Base-by-base conservation (phyloP, 2,113 vertebrate genomes). In the Lanius ludovicianus region DNA sequence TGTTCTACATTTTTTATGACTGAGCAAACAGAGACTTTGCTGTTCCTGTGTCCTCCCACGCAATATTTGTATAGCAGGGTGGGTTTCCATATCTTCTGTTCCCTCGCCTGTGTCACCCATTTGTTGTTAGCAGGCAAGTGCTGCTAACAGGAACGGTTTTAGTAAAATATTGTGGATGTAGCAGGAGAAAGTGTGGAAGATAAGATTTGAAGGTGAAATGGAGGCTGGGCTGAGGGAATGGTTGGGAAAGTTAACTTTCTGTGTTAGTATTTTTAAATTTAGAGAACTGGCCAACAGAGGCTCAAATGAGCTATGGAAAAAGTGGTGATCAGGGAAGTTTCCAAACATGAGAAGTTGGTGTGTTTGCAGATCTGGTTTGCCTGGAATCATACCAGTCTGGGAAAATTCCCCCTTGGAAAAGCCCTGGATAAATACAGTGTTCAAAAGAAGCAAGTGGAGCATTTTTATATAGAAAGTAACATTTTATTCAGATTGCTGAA, bases 1-100 rank as follows among this genome's bases (percentile, higher is more conserved):
- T 1, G 30, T 15, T 1, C 7, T 57, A 1, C 59, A 25, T 10
- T 28, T 76, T 93, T 88, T 56, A 64, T 56, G 63, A 47, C 78
- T 82, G 70, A 74, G 82, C 63, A 91, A 94, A 89, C 85, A 89
- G 35, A 93, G 75, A 68, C 44, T 27, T 86, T 52, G 24, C 57
- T 88, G 44, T 93, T 96, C 53, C 63, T 71, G 31, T 52, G 12
- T 79, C 73, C 70, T 85, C 87, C 74, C 87, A 79, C 47, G 0
- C 64, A 23, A 2, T 96, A 16, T 94, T 95, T 96, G 60, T 23
- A 4, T 20, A 84, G 37, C 64, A 63, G 87, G 67, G 82, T 59
- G 47, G 55, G 15, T 75, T 93, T 91, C 17, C 8, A 12, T 23
- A 33, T 79, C 55, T 76, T 53, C 42, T 24, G 16, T 80, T 79